phyloP scores from a whole-genome alignment of 1,140 invertebrate genomes.

The Oncopeltus fasciatus region DNA sequence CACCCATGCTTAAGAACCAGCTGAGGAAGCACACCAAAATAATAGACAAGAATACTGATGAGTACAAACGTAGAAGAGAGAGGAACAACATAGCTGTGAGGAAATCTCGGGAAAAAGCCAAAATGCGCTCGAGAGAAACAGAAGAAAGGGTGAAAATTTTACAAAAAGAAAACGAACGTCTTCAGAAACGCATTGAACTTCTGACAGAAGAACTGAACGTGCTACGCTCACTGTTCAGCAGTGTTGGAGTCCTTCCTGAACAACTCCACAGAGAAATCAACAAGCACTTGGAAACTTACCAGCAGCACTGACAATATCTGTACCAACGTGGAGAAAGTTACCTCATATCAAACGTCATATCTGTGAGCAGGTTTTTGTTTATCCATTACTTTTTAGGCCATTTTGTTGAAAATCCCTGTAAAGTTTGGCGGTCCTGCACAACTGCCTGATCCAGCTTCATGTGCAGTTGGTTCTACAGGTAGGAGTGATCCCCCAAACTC shows the following conservation, averaged over 20 bases:
- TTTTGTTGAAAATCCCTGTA: too few relatives aligned
- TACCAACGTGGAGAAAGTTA: too few relatives aligned
- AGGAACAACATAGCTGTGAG: conserved; percentile 94
- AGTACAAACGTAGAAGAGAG: conserved; percentile 79
- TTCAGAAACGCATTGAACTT: conserved; percentile 83
- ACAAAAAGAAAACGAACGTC: conserved; percentile 78
- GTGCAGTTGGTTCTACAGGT: too few relatives aligned
- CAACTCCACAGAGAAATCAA: conserved; percentile 53
- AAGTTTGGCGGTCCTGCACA: too few relatives aligned
- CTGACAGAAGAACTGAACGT: conserved; percentile 85
- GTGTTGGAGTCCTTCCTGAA: conserved; percentile 53
- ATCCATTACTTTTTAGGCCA: too few relatives aligned
- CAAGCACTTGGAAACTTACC: conserved; percentile 53
- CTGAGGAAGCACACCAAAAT: conserved; percentile 53
- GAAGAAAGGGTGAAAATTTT: conserved; percentile 86
- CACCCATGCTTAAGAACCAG: conserved; percentile 27
- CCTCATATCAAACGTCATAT: too few relatives aligned
- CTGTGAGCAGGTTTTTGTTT: too few relatives aligned
- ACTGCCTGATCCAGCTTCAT: too few relatives aligned
- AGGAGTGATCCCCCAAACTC: too few relatives aligned
- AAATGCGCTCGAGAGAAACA: conserved; percentile 80
- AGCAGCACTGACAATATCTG: conserved; percentile 32
- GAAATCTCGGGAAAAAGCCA: conserved; percentile 91
- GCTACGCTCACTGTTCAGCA: conserved; percentile 59
- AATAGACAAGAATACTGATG: conserved; percentile 81